A percentile compares a stretch with the other conserved stretches of the same genome.
These are phyloP conservation scores for Pelecanus crispus DNA, from an alignment of 2,113 vertebrate genomes.

Conservation along the genomic window DNA sequence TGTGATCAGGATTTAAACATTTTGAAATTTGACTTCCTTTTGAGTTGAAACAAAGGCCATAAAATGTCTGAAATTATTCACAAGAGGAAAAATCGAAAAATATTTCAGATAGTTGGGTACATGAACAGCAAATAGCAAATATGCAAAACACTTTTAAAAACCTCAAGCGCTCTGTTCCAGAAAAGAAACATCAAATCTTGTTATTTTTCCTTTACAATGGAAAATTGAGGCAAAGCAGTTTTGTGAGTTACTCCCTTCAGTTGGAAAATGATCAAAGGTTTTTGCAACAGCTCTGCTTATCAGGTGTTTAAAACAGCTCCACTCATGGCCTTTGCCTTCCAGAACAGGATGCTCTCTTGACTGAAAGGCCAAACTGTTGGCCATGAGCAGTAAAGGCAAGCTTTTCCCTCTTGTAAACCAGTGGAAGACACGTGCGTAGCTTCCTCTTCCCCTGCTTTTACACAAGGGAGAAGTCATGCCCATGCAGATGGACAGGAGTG, in stretches of 20 bases:
- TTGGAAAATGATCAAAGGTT: not conserved
- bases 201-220: not conserved
- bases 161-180: not conserved
- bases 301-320: not conserved
- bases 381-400: not conserved
- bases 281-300: not conserved
- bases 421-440: rapidly evolving
- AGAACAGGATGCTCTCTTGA: not conserved
- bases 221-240: not conserved
- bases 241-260: not conserved
- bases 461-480: not conserved
- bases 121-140: not conserved
- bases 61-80: not conserved
- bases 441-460: not conserved
- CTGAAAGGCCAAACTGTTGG: not conserved
- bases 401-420: not conserved
- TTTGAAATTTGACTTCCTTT: not conserved
- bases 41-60: not conserved
- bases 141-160: not conserved
- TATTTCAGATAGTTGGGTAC: not conserved
- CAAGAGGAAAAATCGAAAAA: slow-evolving; percentile 2
- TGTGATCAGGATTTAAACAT: not conserved
- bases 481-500: not conserved
- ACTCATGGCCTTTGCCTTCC: not conserved
- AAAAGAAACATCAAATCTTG: not conserved